Percentiles rank a stretch among this genome's conserved stretches.
Evolutionary conservation across 1,140 invertebrate species (phyloP).

Genomic region (Lethrus apterus): DNA sequence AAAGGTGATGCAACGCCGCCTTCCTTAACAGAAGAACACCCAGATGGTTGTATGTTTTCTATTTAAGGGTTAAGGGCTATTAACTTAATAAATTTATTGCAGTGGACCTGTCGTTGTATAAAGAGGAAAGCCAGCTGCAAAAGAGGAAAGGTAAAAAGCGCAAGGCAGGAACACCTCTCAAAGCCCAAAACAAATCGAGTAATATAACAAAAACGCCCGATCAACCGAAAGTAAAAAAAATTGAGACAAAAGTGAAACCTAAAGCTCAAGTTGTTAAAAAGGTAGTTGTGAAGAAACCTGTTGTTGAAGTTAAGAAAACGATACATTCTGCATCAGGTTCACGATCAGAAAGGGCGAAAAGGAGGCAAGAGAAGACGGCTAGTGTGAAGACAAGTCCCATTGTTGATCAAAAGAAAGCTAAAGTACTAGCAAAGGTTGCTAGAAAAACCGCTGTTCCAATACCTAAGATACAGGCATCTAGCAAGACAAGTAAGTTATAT

Average conservation of each 20-base stretch:
- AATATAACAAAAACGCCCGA: constrained; percentile 27
- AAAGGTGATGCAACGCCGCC: constrained; percentile 56
- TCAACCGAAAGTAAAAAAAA: constrained; percentile 29
- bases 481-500: constrained; percentile 20
- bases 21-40: constrained; percentile 72
- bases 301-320: background rate
- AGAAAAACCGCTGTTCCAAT: constrained; percentile 25
- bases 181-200: background rate
- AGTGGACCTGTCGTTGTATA: constrained; percentile 75
- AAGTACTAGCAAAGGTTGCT: constrained; percentile 37
- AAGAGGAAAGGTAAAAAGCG: constrained; percentile 47
- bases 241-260: constrained; percentile 17
- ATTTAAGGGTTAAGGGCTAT: background rate
- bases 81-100: constrained; percentile 30
- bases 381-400: constrained; percentile 26
- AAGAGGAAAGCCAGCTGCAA: constrained; percentile 70
- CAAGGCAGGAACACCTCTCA: constrained; percentile 20
- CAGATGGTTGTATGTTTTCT: constrained; percentile 67
- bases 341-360: constrained; percentile 17
- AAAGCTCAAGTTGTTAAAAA: constrained; percentile 10
- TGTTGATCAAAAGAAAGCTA: constrained; percentile 40
- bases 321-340: background rate
- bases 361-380: constrained; percentile 5
- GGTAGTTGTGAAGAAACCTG: background rate
- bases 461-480: constrained; percentile 7